Conservation (phyloP, 2,797 vertebrate genomes). For the Sebastes miniatus region DNA sequence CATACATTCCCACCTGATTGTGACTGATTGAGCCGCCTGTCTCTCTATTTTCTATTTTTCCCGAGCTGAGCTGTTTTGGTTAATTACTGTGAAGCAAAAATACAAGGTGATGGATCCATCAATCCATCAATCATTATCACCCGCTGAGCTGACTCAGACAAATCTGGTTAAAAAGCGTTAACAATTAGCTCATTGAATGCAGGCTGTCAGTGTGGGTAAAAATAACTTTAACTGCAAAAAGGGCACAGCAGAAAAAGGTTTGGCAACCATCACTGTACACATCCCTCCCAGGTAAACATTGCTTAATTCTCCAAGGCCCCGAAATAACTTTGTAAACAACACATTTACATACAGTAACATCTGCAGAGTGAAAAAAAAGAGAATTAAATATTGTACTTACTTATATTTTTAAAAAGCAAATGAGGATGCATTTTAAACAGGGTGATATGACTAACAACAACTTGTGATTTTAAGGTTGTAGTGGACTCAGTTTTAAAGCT, state of each 20-base stretch:
- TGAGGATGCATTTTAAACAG: not conserved
- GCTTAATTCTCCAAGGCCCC: not conserved
- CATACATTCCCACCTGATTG: not conserved
- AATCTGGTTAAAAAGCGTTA: not conserved
- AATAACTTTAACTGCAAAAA: not conserved
- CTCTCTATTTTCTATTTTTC: not conserved
- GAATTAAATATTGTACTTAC: not conserved
- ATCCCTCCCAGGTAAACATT: not conserved
- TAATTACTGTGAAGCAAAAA: not conserved
- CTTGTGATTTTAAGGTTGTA: too few relatives aligned
- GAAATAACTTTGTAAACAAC: not conserved
- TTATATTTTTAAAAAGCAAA: not conserved
- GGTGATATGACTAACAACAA: not conserved
- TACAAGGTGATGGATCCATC: not conserved
- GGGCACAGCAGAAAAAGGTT: not conserved
- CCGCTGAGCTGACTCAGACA: not conserved
- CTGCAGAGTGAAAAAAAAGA: not conserved
- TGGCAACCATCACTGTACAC: not conserved
- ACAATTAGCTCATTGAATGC: not conserved
- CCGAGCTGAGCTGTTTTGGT: not conserved
- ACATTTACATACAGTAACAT: not conserved
- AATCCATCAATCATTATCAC: not conserved
- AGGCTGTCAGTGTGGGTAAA: not conserved
- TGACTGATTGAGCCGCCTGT: not conserved
- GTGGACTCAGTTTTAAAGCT: too few relatives aligned